Base-by-base conservation (phyloP, 1,140 invertebrate genomes). In the Anagrus nilaparvatae region DNA sequence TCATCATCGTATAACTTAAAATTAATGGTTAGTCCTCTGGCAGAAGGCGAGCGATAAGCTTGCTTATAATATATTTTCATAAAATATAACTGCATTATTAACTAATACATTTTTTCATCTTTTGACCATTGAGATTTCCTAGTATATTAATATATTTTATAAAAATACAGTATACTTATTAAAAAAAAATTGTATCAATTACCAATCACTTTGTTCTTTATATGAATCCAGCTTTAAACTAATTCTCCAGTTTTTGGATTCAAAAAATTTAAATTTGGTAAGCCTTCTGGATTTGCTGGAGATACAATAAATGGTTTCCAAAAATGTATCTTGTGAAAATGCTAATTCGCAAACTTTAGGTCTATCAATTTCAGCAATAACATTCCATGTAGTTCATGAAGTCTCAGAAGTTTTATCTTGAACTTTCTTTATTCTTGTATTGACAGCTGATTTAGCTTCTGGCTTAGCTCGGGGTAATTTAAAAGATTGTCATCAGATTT, bases 121-220 rank as follows among this genome's bases (percentile, higher is more conserved):
- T 70, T 68, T 43, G 82, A 84, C 87, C 88, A 94, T 44, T 85
- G 78, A 19, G 86, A 87, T 55, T 84, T 77, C 85, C 87, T 89
- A 53, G 13, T 60, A 47, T 34, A 46, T 45, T 44, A 43, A 47
- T n/a, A 53, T 33, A 44, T 37, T 43, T 40, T 30, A 51, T 36
- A 31, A 49, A 49, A 41, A 16, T 23, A 27, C 24, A 37, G 33
- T 28, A 23, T 40, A 48, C 24, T 43, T 38, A 19, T 37, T 9
- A 13, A 14, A 40, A 16, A 35, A 25, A 36, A n/a, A n/a, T n/a
- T n/a, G n/a, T n/a, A n/a, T n/a, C n/a, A n/a, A n/a, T 72, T 69
- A 85, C 84, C 85, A 92, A 54, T 80, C 79, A 44, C 64, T 67
- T 63, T 87, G 83, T 65, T 84, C 85, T 59, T 90, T 93, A n/a